Evolutionary conservation across 2,113 vertebrate genomes (phyloP).

Genomic region (Zootoca vivipara): DNA sequence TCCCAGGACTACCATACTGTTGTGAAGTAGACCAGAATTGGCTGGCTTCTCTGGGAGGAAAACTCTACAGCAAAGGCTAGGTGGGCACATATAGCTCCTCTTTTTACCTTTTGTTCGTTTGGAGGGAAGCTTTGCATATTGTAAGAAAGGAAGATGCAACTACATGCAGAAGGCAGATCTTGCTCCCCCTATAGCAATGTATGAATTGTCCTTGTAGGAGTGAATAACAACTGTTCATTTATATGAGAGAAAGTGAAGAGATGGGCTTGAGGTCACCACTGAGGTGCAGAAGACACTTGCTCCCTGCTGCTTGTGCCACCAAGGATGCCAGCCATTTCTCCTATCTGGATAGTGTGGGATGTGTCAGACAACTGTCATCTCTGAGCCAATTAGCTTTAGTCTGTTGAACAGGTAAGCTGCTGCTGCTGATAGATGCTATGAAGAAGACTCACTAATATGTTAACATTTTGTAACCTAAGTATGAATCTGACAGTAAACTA

Average conservation of each 20-base stretch:
- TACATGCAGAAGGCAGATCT: too few relatives aligned
- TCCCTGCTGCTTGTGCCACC: not conserved
- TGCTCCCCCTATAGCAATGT: too few relatives aligned
- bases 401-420: too few relatives aligned
- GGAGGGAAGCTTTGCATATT: not conserved
- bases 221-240: not conserved
- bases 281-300: too few relatives aligned
- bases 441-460: too few relatives aligned
- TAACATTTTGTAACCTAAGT: too few relatives aligned
- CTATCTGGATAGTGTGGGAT: not conserved
- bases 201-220: not conserved
- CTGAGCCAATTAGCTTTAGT: too few relatives aligned
- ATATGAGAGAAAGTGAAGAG: not conserved
- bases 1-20: not conserved
- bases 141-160: not conserved
- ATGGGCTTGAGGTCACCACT: not conserved
- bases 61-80: not conserved
- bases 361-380: too few relatives aligned
- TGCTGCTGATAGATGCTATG: too few relatives aligned
- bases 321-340: not conserved
- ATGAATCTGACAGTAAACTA: too few relatives aligned
- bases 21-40: not conserved
- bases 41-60: not conserved
- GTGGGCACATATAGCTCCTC: not conserved
- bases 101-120: not conserved